Conservation (phyloP, 2,113 vertebrate species). For the Symphodus melops region DNA sequence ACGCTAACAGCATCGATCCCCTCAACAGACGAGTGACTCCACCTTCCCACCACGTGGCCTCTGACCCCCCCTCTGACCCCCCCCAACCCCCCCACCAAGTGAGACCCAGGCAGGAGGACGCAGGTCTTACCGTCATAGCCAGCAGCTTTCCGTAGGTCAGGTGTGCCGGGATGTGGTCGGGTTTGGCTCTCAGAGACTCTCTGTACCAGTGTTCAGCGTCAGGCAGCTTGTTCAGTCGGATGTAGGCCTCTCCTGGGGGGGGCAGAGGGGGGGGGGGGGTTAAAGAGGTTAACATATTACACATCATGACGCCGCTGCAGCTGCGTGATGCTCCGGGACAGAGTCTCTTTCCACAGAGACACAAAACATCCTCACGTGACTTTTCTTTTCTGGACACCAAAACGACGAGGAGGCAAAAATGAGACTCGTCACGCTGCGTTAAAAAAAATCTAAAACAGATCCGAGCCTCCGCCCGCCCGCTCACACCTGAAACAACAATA, state of each 20-base stretch:
- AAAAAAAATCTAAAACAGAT: slow-evolving; percentile 36
- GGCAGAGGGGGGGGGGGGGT: slow-evolving; percentile 47
- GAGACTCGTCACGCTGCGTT: neutral
- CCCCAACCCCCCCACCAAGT: too few species aligned
- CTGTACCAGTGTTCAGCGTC: slow-evolving; percentile 95
- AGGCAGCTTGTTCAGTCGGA: slow-evolving; percentile 90
- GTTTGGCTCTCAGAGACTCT: slow-evolving; percentile 93
- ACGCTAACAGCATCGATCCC: too few species aligned
- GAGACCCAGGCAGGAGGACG: too few species aligned
- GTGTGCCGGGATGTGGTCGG: slow-evolving; percentile 96
- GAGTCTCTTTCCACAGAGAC: neutral
- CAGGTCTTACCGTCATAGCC: slow-evolving; percentile 89
- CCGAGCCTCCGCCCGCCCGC: slow-evolving; percentile 45
- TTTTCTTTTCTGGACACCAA: neutral
- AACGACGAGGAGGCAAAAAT: neutral
- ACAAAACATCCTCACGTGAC: neutral
- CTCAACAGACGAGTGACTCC: too few species aligned
- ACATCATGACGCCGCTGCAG: slow-evolving; percentile 54
- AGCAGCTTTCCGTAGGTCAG: slow-evolving; percentile 97
- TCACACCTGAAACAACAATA: slow-evolving; percentile 80
- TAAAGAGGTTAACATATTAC: slow-evolving; percentile 65
- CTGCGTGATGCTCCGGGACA: slow-evolving; percentile 11
- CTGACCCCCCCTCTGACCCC: too few species aligned
- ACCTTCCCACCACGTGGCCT: too few species aligned
- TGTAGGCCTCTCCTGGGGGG: slow-evolving; percentile 93